phyloP scores from a whole-genome alignment of 2,888 invertebrate genomes.

The Junonia oenone region DNA sequence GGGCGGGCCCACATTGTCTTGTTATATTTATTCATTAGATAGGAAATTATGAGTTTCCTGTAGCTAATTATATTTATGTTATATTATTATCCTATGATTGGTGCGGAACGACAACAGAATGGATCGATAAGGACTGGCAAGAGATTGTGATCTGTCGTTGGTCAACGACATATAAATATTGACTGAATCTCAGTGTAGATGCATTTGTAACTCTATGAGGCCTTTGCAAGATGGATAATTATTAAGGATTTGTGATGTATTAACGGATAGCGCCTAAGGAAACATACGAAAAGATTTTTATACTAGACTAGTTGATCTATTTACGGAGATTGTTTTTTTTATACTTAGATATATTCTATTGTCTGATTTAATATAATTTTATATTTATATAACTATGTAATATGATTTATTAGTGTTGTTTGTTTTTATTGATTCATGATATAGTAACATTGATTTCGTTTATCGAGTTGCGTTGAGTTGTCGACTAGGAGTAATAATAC shows the following conservation, averaged over 20 bases:
- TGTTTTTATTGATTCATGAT: constrained; percentile 75
- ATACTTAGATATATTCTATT: constrained; percentile 80
- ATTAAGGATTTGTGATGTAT: constrained; percentile 80
- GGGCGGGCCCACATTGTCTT: constrained; percentile 60
- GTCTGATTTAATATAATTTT: constrained; percentile 79
- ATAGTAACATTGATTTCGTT: constrained; percentile 65
- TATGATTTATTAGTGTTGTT: constrained; percentile 80
- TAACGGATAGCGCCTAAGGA: constrained; percentile 80
- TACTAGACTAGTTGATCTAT: constrained; percentile 80
- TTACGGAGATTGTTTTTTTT: constrained; percentile 80
- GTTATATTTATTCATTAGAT: constrained; percentile 78
- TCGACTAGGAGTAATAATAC: constrained; percentile 38
- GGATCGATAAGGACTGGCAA: constrained; percentile 71
- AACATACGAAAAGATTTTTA: constrained; percentile 80
- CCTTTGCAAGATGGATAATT: constrained; percentile 79
- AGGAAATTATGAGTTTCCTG: constrained; percentile 78
- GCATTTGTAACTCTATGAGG: constrained; percentile 80
- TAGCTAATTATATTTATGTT: constrained; percentile 78
- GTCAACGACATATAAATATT: constrained; percentile 80
- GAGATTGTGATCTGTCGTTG: constrained; percentile 80
- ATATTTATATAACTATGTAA: constrained; percentile 74
- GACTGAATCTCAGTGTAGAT: constrained; percentile 81
- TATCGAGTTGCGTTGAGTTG: constrained; percentile 50
- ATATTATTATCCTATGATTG: constrained; percentile 66
- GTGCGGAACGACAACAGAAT: constrained; percentile 71